Base-by-base conservation (phyloP, 2,888 invertebrate species). In the Acholoe squamosa region DNA sequence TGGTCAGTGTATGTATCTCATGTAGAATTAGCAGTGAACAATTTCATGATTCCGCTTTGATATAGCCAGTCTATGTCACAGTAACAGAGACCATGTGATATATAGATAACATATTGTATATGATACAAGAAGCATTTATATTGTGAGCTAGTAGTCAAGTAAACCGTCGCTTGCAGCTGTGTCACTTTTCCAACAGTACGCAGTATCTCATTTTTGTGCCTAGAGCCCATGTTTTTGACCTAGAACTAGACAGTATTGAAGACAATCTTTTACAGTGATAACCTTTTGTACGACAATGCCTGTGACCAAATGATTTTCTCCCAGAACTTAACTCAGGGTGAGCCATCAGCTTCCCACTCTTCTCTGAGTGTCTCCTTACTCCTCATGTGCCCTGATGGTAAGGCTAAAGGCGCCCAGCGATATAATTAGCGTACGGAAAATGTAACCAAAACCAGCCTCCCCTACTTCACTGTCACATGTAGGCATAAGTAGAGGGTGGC, bases 191-290 rank as follows among this genome's bases (percentile, higher is more conserved):
- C 80, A 80, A 34, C 33, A 34, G 33, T 33, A 80, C 43, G 43
- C 80, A 16, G 43, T 80, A 43, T 80, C 43, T 34, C 76, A 14
- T 80, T 33, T 71, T 80, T 43, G 80, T 80, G 80, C 80, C 80
- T 80, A 43, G 80, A 80, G 80, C 43, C 43, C 80, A 80, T 80
- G 80, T 80, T 80, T 80, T 80, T 80, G 80, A 80, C 43, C 80
- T 80, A 80, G 80, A 80, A 80, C 80, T 80, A 80, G 80, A 80
- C 80, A 80, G 80, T 80, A 80, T 80, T 80, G 80, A 25, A 80
- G 33, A 80, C 34, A 80, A n/a, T 80, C 80, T 80, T 80, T 80
- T 80, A 80, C 43, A 25, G 80, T 80, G 80, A 80, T 80, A 80
- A 80, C 80, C 80, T 80, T 80, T 76, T 80, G 80, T 80, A 80